Conservation (phyloP, 2,113 vertebrate species). For the Oryzias celebensis region DNA sequence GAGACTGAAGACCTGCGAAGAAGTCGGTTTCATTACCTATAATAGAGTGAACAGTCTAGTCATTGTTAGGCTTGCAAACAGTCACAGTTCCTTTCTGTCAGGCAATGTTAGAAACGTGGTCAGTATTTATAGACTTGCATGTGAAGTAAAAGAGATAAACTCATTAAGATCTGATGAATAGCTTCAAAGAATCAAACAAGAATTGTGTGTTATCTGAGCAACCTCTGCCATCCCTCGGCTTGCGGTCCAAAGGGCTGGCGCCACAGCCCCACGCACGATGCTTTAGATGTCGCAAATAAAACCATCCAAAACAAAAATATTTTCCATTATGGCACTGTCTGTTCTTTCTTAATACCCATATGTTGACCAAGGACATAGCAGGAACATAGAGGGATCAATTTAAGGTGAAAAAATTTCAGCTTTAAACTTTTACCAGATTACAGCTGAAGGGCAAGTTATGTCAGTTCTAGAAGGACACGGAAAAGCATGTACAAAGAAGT, state of each 20-base stretch:
- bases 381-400: constrained; percentile 61
- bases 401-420: constrained; percentile 62
- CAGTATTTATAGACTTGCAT: constrained; percentile 25
- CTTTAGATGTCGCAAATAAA: constrained; percentile 45
- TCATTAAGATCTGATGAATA: constrained; percentile 36
- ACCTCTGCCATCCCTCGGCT: constrained; percentile 25
- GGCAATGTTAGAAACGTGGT: constrained; percentile 37
- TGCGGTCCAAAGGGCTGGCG: constrained; percentile 33
- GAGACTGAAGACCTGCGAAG: constrained; percentile 25
- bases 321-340: constrained; percentile 23
- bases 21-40: constrained; percentile 29
- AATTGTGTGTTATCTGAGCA: constrained; percentile 32
- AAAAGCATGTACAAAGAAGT: constrained; percentile 53
- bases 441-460: constrained; percentile 68
- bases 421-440: constrained; percentile 73
- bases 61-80: constrained; percentile 24
- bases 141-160: constrained; percentile 35
- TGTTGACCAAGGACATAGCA: constrained; percentile 48
- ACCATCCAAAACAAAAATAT: constrained; percentile 46
- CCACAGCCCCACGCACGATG: constrained; percentile 26
- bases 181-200: constrained; percentile 12
- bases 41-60: constrained; percentile 22
- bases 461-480: constrained; percentile 57
- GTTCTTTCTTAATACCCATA: constrained; percentile 28
- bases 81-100: constrained; percentile 35